A percentile compares a stretch with the other conserved stretches of the same genome.
phyloP scores from a whole-genome alignment of 2,113 vertebrate species.

The Piliocolobus tephrosceles region DNA sequence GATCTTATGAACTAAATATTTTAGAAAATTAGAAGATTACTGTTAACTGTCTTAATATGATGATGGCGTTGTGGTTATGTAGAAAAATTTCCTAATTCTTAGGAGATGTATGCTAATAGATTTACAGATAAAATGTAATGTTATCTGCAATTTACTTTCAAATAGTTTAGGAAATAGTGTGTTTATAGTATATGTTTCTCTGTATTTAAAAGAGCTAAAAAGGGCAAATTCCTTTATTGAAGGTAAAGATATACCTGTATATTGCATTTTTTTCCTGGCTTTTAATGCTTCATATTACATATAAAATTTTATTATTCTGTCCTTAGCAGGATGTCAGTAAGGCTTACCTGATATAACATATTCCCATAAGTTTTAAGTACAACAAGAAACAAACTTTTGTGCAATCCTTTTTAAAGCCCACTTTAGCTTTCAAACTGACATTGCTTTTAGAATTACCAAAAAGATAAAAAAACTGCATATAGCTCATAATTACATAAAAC shows the following conservation, averaged over 20 bases:
- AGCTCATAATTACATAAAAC: background rate
- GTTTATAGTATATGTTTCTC: background rate
- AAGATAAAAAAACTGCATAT: background rate
- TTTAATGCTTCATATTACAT: conserved; percentile 1
- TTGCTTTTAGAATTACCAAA: background rate
- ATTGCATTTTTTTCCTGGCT: background rate
- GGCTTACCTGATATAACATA: background rate
- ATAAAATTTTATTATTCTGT: conserved; percentile 14
- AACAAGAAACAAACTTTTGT: background rate
- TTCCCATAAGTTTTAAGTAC: background rate
- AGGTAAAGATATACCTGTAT: background rate
- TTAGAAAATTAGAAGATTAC: conserved; percentile 35
- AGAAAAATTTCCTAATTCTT: conserved; percentile 11
- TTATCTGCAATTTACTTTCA: conserved; percentile 28
- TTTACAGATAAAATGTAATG: background rate
- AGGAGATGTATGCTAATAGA: background rate
- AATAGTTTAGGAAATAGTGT: background rate
- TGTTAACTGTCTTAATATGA: background rate
- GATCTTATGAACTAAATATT: conserved; percentile 6
- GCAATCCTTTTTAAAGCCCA: background rate
- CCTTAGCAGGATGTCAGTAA: background rate
- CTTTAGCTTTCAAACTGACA: conserved; percentile 19
- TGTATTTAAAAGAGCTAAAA: background rate
- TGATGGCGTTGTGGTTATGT: background rate
- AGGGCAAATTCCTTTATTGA: background rate